Evolutionary conservation across 2,797 vertebrate genomes (phyloP).

Genomic region (Parambassis ranga): DNA sequence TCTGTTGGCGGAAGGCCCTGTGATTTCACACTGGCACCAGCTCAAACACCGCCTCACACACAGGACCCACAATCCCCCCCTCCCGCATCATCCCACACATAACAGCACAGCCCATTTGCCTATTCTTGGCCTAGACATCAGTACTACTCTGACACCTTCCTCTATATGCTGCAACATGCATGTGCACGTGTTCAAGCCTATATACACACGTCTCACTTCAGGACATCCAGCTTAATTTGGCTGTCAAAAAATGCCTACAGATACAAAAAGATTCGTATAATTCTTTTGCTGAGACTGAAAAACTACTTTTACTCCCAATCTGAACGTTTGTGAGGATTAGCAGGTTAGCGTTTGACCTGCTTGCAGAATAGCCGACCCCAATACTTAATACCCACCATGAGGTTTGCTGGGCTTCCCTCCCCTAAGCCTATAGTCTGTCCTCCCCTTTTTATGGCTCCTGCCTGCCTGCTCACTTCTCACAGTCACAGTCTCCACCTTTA

Average conservation of each 20-base stretch:
- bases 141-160: constrained; percentile 38
- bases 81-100: constrained; percentile 53
- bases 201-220: constrained; percentile 14
- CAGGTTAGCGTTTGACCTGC: constrained; percentile 72
- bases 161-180: constrained; percentile 14
- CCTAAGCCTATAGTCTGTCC: constrained; percentile 61
- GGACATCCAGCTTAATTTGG: constrained; percentile 14
- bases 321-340: constrained; percentile 62
- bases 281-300: constrained; percentile 25
- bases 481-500: constrained; percentile 67
- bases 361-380: constrained; percentile 60
- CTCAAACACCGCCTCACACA: constrained; percentile 63
- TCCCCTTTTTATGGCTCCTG: constrained; percentile 72
- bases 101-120: constrained; percentile 44
- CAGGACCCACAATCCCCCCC: constrained; percentile 40
- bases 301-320: constrained; percentile 30
- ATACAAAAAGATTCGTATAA: constrained; percentile 23
- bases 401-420: constrained; percentile 58
- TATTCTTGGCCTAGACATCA: constrained; percentile 64
- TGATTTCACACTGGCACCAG: constrained; percentile 77
- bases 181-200: constrained; percentile 29
- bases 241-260: constrained; percentile 24
- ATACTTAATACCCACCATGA: constrained; percentile 69
- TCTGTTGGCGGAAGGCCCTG: constrained; percentile 66
- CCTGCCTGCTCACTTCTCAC: constrained; percentile 64